Conservation (phyloP, 2,797 vertebrate genomes). For the Tapirus indicus region DNA sequence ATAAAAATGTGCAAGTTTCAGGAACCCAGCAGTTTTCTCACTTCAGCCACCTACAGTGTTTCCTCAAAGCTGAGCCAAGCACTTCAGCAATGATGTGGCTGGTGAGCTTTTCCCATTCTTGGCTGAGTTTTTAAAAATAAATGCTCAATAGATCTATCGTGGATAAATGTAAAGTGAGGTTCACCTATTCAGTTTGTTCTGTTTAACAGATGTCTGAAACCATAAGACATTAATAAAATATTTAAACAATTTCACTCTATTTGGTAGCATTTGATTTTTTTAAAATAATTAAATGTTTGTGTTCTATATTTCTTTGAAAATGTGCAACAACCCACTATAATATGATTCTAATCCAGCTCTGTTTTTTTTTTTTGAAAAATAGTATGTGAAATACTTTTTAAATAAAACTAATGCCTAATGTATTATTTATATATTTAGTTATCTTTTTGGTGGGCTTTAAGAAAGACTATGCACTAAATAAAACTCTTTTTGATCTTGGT, state of each 20-base stretch:
- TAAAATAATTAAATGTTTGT: background rate
- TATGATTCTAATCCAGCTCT: background rate
- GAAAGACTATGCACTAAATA: background rate
- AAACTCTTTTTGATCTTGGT: background rate
- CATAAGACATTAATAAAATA: conserved; percentile 54
- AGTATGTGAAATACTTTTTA: background rate
- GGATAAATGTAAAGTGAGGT: background rate
- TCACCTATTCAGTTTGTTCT: conserved; percentile 38
- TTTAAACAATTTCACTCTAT: conserved; percentile 49
- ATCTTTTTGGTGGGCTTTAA: background rate
- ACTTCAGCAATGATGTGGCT: conserved; percentile 65
- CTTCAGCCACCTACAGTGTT: conserved; percentile 76
- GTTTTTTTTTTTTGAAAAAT: background rate
- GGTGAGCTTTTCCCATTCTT: conserved; percentile 43
- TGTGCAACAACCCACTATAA: background rate
- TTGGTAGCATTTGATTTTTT: conserved; percentile 14
- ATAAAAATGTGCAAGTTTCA: conserved; percentile 77
- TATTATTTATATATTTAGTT: background rate
- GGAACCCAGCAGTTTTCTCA: conserved; percentile 78
- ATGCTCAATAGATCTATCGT: background rate
- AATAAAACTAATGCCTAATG: background rate
- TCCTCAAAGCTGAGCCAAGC: conserved; percentile 71
- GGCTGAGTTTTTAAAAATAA: background rate
- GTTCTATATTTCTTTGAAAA: conserved; percentile 52
- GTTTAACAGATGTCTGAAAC: background rate